Evolutionary conservation across 2,113 vertebrate genomes (phyloP).

Genomic region (Odontophorus gujanensis): DNA sequence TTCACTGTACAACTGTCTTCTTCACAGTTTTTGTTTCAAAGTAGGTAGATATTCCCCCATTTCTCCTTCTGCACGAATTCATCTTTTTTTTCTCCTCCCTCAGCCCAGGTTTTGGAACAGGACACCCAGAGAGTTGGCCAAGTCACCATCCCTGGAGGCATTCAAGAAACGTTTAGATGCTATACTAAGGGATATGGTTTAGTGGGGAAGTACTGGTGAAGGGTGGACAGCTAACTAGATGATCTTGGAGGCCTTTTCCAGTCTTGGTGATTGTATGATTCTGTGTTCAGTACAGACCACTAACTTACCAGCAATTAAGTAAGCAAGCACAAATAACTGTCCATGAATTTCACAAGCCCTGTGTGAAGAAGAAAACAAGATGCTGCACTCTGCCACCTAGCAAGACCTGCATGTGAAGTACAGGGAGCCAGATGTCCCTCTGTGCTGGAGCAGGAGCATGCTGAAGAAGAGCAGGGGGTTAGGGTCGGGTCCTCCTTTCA

Average conservation of each 20-base stretch:
- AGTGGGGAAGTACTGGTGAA: too few relatives aligned
- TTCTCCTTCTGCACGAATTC: not conserved
- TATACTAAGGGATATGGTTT: too few relatives aligned
- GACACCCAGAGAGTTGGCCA: too few relatives aligned
- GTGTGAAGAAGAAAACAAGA: not conserved
- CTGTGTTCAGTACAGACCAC: not conserved
- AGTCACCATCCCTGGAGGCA: too few relatives aligned
- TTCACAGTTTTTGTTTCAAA: not conserved
- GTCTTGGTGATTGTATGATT: too few relatives aligned
- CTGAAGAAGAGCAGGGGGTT: fast-evolving
- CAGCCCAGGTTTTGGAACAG: too few relatives aligned
- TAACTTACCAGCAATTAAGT: not conserved
- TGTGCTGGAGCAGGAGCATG: not conserved
- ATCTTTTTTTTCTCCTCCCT: not conserved
- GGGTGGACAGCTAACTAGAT: too few relatives aligned
- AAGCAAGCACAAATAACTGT: not conserved
- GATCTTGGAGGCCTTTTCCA: too few relatives aligned
- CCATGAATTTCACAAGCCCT: not conserved
- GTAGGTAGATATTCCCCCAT: not conserved
- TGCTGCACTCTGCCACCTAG: not conserved
- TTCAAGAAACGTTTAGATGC: too few relatives aligned
- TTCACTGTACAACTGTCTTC: not conserved
- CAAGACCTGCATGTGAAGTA: fast-evolving
- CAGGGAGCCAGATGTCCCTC: not conserved
- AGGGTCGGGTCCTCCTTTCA: not conserved